Evolutionary conservation across 2,113 vertebrate genomes (phyloP).

Genomic region (Octodon degus): DNA sequence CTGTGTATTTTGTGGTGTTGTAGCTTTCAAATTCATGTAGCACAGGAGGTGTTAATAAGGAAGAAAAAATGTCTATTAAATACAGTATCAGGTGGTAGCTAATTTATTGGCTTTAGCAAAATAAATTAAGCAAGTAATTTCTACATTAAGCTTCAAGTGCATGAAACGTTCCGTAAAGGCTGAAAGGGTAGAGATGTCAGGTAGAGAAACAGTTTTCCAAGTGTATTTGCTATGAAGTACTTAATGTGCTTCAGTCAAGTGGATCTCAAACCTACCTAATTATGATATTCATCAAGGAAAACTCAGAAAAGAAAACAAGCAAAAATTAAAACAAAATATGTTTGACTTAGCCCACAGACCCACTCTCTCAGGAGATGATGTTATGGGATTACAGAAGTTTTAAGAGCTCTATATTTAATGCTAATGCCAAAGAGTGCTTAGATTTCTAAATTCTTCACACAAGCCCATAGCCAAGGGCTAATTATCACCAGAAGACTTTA

Average conservation of each 20-base stretch:
- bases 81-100: neutral
- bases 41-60: neutral
- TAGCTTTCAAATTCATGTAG: neutral
- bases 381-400: neutral
- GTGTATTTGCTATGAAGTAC: neutral
- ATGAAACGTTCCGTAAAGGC: neutral
- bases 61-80: neutral
- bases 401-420: neutral
- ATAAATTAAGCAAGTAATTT: neutral
- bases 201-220: neutral
- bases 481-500: neutral
- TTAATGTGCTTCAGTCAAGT: neutral
- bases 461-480: neutral
- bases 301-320: neutral
- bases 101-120: neutral
- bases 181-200: neutral
- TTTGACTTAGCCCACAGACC: neutral
- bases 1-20: neutral
- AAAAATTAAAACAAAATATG: neutral
- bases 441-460: slow-evolving; percentile 5
- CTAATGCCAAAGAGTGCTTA: neutral
- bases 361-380: neutral
- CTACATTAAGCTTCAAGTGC: neutral
- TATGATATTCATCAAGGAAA: neutral
- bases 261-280: neutral